Percentiles rank a stretch among this genome's conserved stretches.
These are phyloP conservation scores for Pseudopleuronectes americanus DNA, from an alignment of 2,797 vertebrate genomes.

Conservation along the genomic window DNA sequence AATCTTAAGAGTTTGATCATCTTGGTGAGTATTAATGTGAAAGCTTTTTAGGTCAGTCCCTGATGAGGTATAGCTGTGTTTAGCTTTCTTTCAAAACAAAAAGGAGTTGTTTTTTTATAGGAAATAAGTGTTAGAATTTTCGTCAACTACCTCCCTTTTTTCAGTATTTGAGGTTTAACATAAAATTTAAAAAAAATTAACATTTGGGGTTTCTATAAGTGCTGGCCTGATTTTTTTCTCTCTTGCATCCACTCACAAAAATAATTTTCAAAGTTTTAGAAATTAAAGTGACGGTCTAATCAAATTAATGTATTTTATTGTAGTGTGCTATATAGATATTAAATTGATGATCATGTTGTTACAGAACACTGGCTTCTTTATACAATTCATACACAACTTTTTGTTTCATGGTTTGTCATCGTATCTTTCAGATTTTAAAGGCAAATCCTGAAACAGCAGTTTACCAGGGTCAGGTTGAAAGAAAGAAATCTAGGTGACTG, in stretches of 20 bases:
- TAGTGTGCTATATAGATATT: too few relatives aligned
- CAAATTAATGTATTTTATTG: too few relatives aligned
- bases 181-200: slow-evolving; percentile 36
- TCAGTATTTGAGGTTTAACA: slow-evolving; percentile 23
- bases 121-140: not conserved
- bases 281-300: too few relatives aligned
- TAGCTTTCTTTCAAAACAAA: slow-evolving; percentile 13
- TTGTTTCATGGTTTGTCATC: not conserved
- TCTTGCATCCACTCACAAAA: not conserved
- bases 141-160: slow-evolving; percentile 48
- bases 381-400: too few relatives aligned
- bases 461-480: slow-evolving; percentile 11
- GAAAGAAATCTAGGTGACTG: slow-evolving; percentile 29
- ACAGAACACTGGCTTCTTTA: too few relatives aligned
- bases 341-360: too few relatives aligned
- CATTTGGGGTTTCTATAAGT: not conserved
- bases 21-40: slow-evolving; percentile 21
- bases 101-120: not conserved
- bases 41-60: slow-evolving; percentile 2
- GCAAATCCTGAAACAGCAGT: slow-evolving; percentile 12
- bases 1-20: slow-evolving; percentile 18
- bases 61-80: slow-evolving; percentile 4
- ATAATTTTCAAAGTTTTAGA: too few relatives aligned
- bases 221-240: not conserved
- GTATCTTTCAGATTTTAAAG: not conserved